Percentiles rank a stretch among this genome's conserved stretches.
These are phyloP conservation scores for Chelonoidis abingdonii DNA, from an alignment of 2,113 vertebrate genomes.

Conservation along the genomic window DNA sequence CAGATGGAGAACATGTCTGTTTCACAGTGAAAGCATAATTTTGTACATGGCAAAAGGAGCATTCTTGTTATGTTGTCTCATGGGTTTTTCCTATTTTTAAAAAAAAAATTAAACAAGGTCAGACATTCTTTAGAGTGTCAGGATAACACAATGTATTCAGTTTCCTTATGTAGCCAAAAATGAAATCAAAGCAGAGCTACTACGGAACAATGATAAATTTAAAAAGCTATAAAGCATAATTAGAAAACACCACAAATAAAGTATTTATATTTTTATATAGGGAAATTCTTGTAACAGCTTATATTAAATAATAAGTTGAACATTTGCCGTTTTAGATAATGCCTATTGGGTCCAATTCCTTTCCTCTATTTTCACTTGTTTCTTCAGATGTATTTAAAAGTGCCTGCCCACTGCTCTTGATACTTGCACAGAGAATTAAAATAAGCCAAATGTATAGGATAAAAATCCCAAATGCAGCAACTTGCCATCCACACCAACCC, in stretches of 20 bases:
- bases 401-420: background rate
- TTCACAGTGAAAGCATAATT: background rate
- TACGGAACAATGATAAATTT: background rate
- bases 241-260: background rate
- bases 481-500: background rate
- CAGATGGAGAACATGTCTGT: background rate
- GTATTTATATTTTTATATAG: background rate
- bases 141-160: background rate
- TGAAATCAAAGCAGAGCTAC: background rate
- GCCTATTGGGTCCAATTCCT: background rate
- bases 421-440: background rate
- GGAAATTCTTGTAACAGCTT: background rate
- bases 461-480: background rate
- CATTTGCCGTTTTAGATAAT: background rate
- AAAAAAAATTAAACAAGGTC: slow-evolving; percentile 26
- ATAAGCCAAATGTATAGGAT: background rate
- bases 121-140: background rate
- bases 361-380: background rate
- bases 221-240: background rate
- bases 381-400: background rate
- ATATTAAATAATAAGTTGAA: background rate
- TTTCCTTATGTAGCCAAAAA: background rate
- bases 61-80: background rate
- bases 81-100: background rate
- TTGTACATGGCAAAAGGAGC: background rate